A percentile compares a stretch with the other conserved stretches of the same genome.
Evolutionary conservation across 1,140 invertebrate genomes (phyloP).

Genomic region (Ceratitis capitata): DNA sequence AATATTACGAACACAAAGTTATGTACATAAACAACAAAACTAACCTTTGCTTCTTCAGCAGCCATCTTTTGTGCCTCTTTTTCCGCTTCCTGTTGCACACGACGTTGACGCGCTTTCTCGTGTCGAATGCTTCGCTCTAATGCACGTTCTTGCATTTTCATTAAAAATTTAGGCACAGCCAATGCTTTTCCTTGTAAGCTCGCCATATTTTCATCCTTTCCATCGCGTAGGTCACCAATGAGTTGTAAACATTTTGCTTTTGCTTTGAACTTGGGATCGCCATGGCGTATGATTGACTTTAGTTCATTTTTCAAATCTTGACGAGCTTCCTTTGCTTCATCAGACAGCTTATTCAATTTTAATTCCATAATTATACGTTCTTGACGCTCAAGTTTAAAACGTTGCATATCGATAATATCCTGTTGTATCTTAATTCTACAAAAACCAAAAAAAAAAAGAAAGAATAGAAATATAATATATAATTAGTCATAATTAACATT

Average conservation of each 20-base stretch:
- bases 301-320: slow-evolving; percentile 70
- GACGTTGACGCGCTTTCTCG: slow-evolving; percentile 70
- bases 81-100: slow-evolving; percentile 71
- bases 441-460: too few species aligned
- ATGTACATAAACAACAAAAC: background rate
- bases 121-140: slow-evolving; percentile 71
- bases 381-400: slow-evolving; percentile 72
- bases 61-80: slow-evolving; percentile 69
- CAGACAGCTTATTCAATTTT: slow-evolving; percentile 71
- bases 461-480: too few species aligned
- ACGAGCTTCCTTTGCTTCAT: slow-evolving; percentile 69
- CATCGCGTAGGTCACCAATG: slow-evolving; percentile 65
- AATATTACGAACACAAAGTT: background rate
- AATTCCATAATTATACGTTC: slow-evolving; percentile 72
- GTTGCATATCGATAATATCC: slow-evolving; percentile 72
- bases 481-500: too few species aligned
- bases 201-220: slow-evolving; percentile 60
- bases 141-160: slow-evolving; percentile 73
- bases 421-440: slow-evolving; percentile 72
- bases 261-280: slow-evolving; percentile 69
- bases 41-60: slow-evolving; percentile 65
- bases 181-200: slow-evolving; percentile 67
- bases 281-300: slow-evolving; percentile 69
- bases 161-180: slow-evolving; percentile 71
- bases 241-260: slow-evolving; percentile 69